phyloP scores from a whole-genome alignment of 2,797 vertebrate genomes.

The Gallirallus australis region DNA sequence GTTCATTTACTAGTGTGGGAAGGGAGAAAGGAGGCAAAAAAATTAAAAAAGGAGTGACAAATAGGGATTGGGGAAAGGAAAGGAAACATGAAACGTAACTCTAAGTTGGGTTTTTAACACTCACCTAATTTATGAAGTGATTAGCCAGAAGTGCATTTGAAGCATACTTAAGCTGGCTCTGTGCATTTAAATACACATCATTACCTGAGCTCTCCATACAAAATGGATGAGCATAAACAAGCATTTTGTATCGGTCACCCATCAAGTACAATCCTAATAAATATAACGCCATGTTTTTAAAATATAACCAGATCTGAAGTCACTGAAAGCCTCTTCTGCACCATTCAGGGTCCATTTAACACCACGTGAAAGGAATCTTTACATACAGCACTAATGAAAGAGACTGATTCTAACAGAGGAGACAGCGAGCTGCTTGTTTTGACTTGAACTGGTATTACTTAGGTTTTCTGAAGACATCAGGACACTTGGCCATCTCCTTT shows the following conservation, averaged over 20 bases:
- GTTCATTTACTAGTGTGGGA: neutral
- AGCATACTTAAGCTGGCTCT: slow-evolving; percentile 64
- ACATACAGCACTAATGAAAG: neutral
- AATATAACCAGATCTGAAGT: neutral
- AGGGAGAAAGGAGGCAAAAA: neutral
- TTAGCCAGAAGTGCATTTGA: slow-evolving; percentile 65
- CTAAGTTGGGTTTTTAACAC: slow-evolving; percentile 51
- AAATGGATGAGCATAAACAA: slow-evolving; percentile 21
- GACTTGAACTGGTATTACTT: neutral
- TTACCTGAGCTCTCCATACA: slow-evolving; percentile 40
- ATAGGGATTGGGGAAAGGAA: neutral
- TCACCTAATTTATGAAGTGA: slow-evolving; percentile 67
- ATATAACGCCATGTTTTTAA: neutral
- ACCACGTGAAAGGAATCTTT: neutral
- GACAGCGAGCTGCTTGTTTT: neutral
- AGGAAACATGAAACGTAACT: slow-evolving; percentile 19
- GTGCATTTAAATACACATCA: slow-evolving; percentile 48
- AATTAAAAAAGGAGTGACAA: neutral
- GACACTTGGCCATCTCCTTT: slow-evolving; percentile 50
- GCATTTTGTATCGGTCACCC: neutral
- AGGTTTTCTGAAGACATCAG: slow-evolving; percentile 63
- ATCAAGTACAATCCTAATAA: neutral
- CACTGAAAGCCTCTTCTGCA: neutral
- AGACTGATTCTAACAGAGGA: slow-evolving; percentile 31
- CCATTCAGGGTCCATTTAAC: neutral